Evolutionary conservation across 2,797 vertebrate species (phyloP), one percentile per base, ranked within the genome.

Genomic region (Salmo trutta): DNA sequence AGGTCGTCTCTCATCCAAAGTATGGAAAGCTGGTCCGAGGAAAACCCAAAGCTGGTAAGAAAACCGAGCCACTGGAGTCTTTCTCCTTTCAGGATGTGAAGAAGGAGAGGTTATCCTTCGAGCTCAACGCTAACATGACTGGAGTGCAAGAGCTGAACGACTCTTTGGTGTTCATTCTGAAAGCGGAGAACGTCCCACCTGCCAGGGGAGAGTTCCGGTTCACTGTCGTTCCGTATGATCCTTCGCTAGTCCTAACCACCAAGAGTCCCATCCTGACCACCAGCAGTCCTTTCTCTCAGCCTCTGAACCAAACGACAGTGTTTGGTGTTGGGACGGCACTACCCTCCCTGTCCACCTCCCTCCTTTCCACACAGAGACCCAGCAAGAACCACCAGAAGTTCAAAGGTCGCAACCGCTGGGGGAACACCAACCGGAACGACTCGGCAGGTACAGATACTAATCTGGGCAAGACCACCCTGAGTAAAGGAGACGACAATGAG

Each of bases 41-140:
- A 59, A 91, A 79, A 17, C 76, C 76, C 1, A 73, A 86, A 76
- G 73, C 15, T 68, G 85, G 86, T 66, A 62, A 54, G 4, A 83
- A 67, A 16, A 75, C 77, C 0, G 88, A 88, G 81, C 89, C 87
- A 5, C 73, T 16, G 15, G 82, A 89, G n/a, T 85, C 77, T 0
- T 99, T 98, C 86, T 95, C 94, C 16, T 96, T 96, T 85, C 83
- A 90, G 74, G 96, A 98, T 73, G 79, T 97, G 53, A 89, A 93
- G 79, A 87, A 79, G 27, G 94, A 91, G 62, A 86, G 82, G 71
- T 54, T 97, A n/a, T 81, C 92, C 33, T 89, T 99, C 1, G 87
- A 95, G 36, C 29, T 95, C 19, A 88, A 86, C 12, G 90, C 94
- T 2, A 97, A 96, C 87, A 91, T 98, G 88, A 96, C 92, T 0